Base-by-base conservation (phyloP, 2,797 vertebrate genomes). In the Phyllotis vaccarum region DNA sequence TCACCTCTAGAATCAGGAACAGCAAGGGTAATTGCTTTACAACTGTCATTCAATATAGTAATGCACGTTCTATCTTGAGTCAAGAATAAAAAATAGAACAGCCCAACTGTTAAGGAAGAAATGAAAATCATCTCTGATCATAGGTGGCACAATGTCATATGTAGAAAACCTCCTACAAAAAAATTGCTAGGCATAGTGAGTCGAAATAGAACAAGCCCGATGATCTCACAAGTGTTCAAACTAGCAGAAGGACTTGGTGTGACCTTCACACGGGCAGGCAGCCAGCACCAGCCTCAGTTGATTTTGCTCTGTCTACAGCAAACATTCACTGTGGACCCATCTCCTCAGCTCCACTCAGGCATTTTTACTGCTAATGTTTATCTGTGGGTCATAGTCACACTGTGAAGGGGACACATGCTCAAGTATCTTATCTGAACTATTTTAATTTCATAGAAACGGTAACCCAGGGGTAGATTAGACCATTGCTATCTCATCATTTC, bases 371-470 rank as follows among this genome's bases (percentile, higher is more conserved):
- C 82, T 58, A 37, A 14, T 86, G 24, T 90, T 90, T 66, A 90
- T 43, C 60, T 93, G 56, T 54, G 22, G n/a, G 21, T 93, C 34
- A 83, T 31, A 34, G 52, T 93, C 72, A 87, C 43, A 40, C 37
- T 83, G 19, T 89, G 70, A 89, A 87, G n/a, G 74, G 19, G 56
- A 68, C 78, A 79, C 49, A 87, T 17, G 72, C 81, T 56, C 24
- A 34, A 43, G 68, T 52, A 17, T 56, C 34, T 58, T 88, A 54
- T 82, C 52, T 49, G 79, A 72, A 90, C 19, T 66, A 60, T 94
- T 91, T 89, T 72, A 85, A 85, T 52, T 94, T 56, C 80, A 34
- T 88, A 14, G n/a, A 88, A 87, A 22, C 86, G 82, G 91, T 93
- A 92, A 64, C 58, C 2, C 19, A 31, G 40, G 37, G 43, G 17